phyloP scores from a whole-genome alignment of 2,797 vertebrate species.

The Caiman crocodilus region DNA sequence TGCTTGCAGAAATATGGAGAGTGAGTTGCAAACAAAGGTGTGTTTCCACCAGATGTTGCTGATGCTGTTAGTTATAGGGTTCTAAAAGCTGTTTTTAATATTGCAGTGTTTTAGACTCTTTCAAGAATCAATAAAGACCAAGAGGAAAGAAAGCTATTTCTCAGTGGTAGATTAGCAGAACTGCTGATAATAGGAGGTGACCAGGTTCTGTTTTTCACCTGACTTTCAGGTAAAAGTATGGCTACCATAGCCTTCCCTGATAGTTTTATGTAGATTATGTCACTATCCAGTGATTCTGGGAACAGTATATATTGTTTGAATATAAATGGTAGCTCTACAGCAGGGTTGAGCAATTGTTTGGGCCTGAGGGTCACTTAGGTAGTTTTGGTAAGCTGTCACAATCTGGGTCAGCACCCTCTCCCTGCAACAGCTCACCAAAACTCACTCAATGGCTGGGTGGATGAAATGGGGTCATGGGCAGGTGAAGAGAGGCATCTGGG shows the following conservation, averaged over 20 bases:
- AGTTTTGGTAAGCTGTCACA: no score
- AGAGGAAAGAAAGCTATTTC: neutral
- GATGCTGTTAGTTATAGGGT: neutral
- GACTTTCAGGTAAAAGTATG: neutral
- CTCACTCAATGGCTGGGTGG: no score
- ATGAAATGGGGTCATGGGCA: no score
- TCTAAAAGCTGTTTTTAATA: neutral
- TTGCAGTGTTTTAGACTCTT: neutral
- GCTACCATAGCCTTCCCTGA: no score
- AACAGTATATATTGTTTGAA: neutral
- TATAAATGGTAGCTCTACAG: neutral
- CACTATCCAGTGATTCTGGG: no score
- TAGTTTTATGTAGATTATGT: no score
- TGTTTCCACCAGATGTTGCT: neutral
- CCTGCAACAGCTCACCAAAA: no score
- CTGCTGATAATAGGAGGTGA: neutral
- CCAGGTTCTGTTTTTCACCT: neutral
- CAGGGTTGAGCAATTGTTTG: no score
- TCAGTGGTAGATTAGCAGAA: neutral
- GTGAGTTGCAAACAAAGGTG: neutral
- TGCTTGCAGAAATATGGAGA: neutral
- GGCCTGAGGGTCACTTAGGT: no score
- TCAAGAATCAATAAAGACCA: neutral
- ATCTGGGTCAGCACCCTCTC: no score
- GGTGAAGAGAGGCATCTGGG: no score